Percentiles rank a stretch among this genome's conserved stretches.
phyloP scores from a whole-genome alignment of 2,888 invertebrate genomes.

The Cerceris rybyensis region DNA sequence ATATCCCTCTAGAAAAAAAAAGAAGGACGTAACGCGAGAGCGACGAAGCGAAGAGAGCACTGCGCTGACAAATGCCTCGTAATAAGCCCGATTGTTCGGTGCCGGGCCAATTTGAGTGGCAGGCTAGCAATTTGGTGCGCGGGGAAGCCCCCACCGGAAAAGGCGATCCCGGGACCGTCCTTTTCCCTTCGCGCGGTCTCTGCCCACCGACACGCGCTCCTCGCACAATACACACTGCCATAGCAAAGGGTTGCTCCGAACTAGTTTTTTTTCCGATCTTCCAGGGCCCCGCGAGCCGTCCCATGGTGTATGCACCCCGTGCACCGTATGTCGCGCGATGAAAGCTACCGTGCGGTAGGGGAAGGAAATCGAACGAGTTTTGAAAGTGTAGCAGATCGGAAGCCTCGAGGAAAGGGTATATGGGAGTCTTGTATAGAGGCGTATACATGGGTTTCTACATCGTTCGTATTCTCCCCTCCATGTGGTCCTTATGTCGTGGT shows the following conservation, averaged over 20 bases:
- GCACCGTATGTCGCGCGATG: slow-evolving; percentile 70
- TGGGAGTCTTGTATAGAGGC: slow-evolving; percentile 39
- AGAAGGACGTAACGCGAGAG: slow-evolving; percentile 64
- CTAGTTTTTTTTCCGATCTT: slow-evolving; percentile 33
- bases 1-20: background rate
- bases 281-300: slow-evolving; percentile 42
- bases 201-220: slow-evolving; percentile 8
- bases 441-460: too few relatives aligned
- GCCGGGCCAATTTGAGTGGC: slow-evolving; percentile 81
- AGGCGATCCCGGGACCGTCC: slow-evolving; percentile 62
- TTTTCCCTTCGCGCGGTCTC: slow-evolving; percentile 49
- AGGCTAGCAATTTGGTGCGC: slow-evolving; percentile 77
- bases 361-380: slow-evolving; percentile 39
- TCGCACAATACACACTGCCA: slow-evolving; percentile 43
- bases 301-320: slow-evolving; percentile 49
- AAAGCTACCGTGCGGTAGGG: slow-evolving; percentile 2
- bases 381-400: slow-evolving; percentile 59
- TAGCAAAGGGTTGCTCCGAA: slow-evolving; percentile 49
- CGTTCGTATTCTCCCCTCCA: too few relatives aligned
- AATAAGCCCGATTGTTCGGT: slow-evolving; percentile 81
- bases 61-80: slow-evolving; percentile 78
- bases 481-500: slow-evolving; percentile 6
- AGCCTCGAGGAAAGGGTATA: slow-evolving; percentile 45
- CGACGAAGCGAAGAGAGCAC: slow-evolving; percentile 51
- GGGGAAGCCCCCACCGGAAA: slow-evolving; percentile 67